phyloP scores from a whole-genome alignment of 2,113 vertebrate genomes.

The sheep (Ovis aries) region ARS-UI_Ramb_v3.0 NC_056063.1:17437501-17438000 shows the following conservation, averaged over 20 bases:
- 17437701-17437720: neutral
- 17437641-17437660: neutral
- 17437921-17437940: neutral
- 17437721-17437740: neutral
- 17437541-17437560: neutral
- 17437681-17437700: neutral
- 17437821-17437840: neutral
- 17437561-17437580: neutral
- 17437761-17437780: neutral
- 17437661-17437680: neutral
- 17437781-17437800: neutral
- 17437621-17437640: neutral
- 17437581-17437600: neutral
- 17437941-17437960: neutral
- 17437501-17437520: neutral
- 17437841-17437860: neutral
- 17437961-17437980: neutral
- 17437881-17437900: neutral
- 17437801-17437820: neutral
- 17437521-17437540: neutral
- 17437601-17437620: neutral
- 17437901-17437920: neutral
- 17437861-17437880: neutral
- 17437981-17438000: neutral
- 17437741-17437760: neutral